Evolutionary conservation across 2,888 invertebrate species (phyloP).

Genomic region (Lottia gigantea): DNA sequence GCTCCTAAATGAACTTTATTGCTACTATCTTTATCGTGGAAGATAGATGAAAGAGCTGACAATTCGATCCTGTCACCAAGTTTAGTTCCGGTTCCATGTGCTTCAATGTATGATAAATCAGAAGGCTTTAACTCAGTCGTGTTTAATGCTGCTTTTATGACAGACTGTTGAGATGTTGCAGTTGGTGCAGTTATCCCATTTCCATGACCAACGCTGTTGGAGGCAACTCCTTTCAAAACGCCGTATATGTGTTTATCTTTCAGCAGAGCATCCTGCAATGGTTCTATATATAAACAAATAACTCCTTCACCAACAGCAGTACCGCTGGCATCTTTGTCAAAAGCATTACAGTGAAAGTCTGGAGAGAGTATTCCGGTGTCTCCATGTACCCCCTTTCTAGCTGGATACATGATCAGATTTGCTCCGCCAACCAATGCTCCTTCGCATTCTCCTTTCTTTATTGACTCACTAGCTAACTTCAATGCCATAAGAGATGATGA

Average conservation of each 20-base stretch:
- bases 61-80: slow-evolving; percentile 3
- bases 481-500: neutral
- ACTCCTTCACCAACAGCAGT: slow-evolving; percentile 4
- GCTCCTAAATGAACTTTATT: neutral
- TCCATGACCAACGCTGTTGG: slow-evolving; percentile 4
- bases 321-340: neutral
- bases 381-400: neutral
- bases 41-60: neutral
- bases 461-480: neutral
- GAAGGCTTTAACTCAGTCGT: neutral
- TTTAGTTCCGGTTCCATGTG: neutral
- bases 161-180: neutral
- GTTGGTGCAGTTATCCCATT: slow-evolving; percentile 2
- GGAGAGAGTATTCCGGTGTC: neutral
- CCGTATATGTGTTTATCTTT: neutral
- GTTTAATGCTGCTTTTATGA: neutral
- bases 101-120: neutral
- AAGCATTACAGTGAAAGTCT: slow-evolving; percentile 1
- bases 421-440: neutral
- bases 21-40: neutral
- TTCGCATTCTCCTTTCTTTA: neutral
- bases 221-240: neutral
- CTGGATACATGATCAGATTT: neutral
- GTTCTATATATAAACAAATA: neutral
- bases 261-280: neutral